These are phyloP conservation scores for Tetragonula carbonaria DNA, from an alignment of 2,888 invertebrate genomes.

Conservation along the genomic window DNA sequence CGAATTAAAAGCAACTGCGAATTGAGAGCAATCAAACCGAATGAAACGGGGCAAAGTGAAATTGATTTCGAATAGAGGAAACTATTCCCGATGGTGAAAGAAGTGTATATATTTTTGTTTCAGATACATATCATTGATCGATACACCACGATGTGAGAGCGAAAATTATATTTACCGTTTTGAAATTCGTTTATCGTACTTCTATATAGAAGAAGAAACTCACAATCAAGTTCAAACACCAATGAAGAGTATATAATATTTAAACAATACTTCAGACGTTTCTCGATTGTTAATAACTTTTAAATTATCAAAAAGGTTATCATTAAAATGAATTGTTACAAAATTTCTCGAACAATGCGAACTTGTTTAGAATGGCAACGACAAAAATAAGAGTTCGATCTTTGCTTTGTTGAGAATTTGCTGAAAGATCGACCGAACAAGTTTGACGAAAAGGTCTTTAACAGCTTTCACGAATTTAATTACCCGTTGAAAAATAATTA, in stretches of 20 bases:
- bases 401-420: neutral
- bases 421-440: neutral
- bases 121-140: too few species aligned
- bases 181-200: neutral
- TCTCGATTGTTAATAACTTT: neutral
- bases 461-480: slow-evolving; percentile 22
- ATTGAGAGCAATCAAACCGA: neutral
- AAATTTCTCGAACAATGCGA: too few species aligned
- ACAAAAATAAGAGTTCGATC: too few species aligned
- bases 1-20: slow-evolving; percentile 38
- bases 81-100: neutral
- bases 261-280: neutral
- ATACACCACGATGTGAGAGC: neutral
- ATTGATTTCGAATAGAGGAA: neutral
- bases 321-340: too few species aligned
- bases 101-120: too few species aligned
- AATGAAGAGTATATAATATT: neutral
- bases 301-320: neutral
- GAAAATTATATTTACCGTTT: neutral
- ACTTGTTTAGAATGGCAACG: neutral
- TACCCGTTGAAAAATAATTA: slow-evolving; percentile 32
- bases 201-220: neutral
- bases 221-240: neutral
- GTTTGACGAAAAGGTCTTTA: slow-evolving; percentile 14
- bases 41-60: neutral